These are phyloP conservation scores for Leuciscus idus DNA, from an alignment of 2,113 vertebrate genomes.

Conservation along the genomic window DNA sequence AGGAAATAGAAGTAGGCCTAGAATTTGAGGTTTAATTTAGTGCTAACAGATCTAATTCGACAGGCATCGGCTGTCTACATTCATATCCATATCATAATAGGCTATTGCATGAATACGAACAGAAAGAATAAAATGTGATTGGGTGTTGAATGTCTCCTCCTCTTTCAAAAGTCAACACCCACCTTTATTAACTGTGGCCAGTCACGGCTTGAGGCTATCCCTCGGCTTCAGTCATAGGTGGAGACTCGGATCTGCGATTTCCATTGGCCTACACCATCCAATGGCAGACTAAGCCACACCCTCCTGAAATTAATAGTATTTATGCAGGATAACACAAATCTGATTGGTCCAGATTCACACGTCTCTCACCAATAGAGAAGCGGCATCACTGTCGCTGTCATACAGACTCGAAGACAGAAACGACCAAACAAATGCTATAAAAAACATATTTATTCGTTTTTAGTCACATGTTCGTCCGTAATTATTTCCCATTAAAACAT, in stretches of 20 bases:
- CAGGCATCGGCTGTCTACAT: not conserved
- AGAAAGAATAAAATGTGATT: not conserved
- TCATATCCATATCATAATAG: no score
- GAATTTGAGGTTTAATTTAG: not conserved
- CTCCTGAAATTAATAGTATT: slow-evolving; percentile 13
- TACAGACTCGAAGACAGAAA: not conserved
- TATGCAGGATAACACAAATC: not conserved
- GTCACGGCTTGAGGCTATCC: slow-evolving; percentile 12
- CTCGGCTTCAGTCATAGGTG: slow-evolving; percentile 48
- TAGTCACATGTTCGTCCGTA: not conserved
- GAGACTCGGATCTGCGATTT: not conserved
- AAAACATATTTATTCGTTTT: slow-evolving; percentile 42
- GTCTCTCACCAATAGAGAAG: slow-evolving; percentile 21
- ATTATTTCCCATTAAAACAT: not conserved
- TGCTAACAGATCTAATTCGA: not conserved
- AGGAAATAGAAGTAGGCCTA: no score
- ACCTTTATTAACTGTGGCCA: slow-evolving; percentile 3
- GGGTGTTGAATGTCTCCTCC: not conserved
- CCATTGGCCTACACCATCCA: slow-evolving; percentile 38
- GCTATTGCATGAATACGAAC: not conserved
- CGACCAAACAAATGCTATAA: not conserved
- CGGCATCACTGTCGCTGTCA: not conserved
- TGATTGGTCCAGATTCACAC: slow-evolving; percentile 38
- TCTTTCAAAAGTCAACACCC: not conserved
- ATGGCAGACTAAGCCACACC: slow-evolving; percentile 48